Evolutionary conservation across 2,888 invertebrate species (phyloP), one percentile per base, ranked within the genome.

Genomic region (Frankliniella intonsa): DNA sequence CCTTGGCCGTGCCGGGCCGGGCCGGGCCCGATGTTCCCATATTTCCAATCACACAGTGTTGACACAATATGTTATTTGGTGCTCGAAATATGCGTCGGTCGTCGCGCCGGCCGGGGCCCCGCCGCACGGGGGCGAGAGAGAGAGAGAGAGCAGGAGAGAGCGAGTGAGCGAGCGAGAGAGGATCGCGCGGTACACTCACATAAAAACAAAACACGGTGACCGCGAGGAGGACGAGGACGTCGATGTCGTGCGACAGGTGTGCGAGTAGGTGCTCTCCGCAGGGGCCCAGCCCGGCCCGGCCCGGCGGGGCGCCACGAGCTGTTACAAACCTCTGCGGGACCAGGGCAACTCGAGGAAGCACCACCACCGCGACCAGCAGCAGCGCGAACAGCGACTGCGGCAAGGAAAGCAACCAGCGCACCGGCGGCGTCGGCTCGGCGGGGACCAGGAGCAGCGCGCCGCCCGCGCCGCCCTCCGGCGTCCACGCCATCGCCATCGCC

Each of bases 121-220:
- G 55, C 55, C 55, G 5, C 19, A 86, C 85, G 38, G 2, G 38
- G 5, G 38, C 2, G 38, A 38, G 38, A 38, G 38, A 38, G 38
- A 38, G 38, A 38, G 38, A 38, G 38, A 38, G 38, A 38, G 38
- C 38, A 38, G 38, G 38, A 38, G 38, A 38, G 38, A 38, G 38
- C 38, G 38, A 38, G 38, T 5, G 38, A 38, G 38, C 38, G 38
- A 38, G 38, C 38, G 38, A 38, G 38, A 38, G 38, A 2, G 38
- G 5, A 38, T 38, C 38, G 38, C 38, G 38, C 38, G 38, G 38
- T 38, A 38, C 38, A 38, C 38, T 38, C 38, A 38, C 38, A 38
- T 38, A 38, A 85, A 90, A 76, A 25, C 25, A 76, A 76, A 76
- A 76, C 69, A 55, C 55, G 14, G 14, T 7, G 5, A 76, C 25